Evolutionary conservation across 2,888 invertebrate genomes (phyloP), one percentile per base, ranked within the genome.

Genomic region (Hecatera dysodea): DNA sequence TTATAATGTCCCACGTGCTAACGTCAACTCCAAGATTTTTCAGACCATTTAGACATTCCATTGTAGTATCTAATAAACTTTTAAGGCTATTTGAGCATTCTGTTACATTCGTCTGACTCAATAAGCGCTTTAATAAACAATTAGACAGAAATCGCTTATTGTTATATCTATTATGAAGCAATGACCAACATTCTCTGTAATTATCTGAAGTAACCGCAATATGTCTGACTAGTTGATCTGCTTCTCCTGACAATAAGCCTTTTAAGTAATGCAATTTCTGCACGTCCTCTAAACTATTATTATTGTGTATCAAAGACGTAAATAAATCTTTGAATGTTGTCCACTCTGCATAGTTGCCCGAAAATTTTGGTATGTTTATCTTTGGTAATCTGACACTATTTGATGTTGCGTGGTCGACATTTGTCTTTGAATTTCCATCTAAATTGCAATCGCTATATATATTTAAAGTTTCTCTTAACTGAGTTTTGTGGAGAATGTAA

Each of bases 11-110:
- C 64, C 64, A 65, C 11, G 64, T 55, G 15, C 64, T 65, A 0
- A 55, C 44, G 19, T 65, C 57, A 15, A 65, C 3, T 19, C 57
- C 65, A n/a, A 65, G 65, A 48, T 65, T 65, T 27, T 65, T 65
- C 1, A 65, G 22, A 36, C 65, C 65, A 9, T 65, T 65, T 2
- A 65, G 8, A 46, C 65, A 56, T 63, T 63, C 52, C 39, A 63
- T 63, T 39, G 63, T 63, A 8, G 52, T 63, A 53, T 63, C 63
- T 9, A 63, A 17, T 53, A 63, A 53, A 53, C 17, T 6, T 5
- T 53, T 63, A n/a, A 62, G 17, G n/a, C 50, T 36, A 62, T 22
- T 63, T n/a, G 52, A 39, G 27, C 63, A 53, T 42, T 63, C 63
- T 15, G 12, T n/a, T 24, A 63, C 36, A 50, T 63, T 63, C 12